Evolutionary conservation across 2,113 vertebrate species (phyloP).

Genomic region (Calyptommatus sinebrachiatus): DNA sequence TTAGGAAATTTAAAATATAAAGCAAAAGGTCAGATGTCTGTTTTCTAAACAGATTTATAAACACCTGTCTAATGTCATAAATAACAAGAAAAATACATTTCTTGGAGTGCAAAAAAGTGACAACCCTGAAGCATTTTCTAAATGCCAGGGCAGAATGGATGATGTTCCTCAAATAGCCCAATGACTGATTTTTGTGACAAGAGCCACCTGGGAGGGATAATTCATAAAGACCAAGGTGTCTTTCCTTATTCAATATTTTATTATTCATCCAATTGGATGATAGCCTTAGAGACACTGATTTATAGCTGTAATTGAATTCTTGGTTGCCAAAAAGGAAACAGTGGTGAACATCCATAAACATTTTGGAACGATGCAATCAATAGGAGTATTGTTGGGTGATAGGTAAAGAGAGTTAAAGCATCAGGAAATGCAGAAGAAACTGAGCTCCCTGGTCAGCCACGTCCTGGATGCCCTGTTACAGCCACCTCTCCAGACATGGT

Average conservation of each 20-base stretch:
- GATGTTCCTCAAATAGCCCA: slow-evolving; percentile 1
- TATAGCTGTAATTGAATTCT: no score
- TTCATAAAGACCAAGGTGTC: slow-evolving; percentile 35
- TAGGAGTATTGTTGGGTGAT: no score
- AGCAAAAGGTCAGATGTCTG: not conserved
- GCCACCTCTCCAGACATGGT: no score
- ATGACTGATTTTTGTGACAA: not conserved
- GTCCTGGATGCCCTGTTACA: no score
- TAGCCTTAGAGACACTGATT: not conserved
- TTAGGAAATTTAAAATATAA: slow-evolving; percentile 28
- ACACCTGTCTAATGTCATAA: slow-evolving; percentile 18
- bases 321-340: no score
- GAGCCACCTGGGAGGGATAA: slow-evolving; percentile 34
- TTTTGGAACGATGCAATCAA: no score
- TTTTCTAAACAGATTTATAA: slow-evolving; percentile 9
- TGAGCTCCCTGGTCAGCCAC: no score
- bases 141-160: slow-evolving; percentile 29
- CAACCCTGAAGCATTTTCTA: slow-evolving; percentile 17
- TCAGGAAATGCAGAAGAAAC: no score
- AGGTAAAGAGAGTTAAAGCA: no score
- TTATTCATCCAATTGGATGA: not conserved
- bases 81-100: slow-evolving; percentile 23
- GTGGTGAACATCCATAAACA: no score
- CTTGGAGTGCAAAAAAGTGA: accelerated
- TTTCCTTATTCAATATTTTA: not conserved